A percentile compares a stretch with the other conserved stretches of the same genome.
These are phyloP conservation scores for Mythimna ferrago DNA, from an alignment of 2,888 invertebrate species.

Conservation along the genomic window DNA sequence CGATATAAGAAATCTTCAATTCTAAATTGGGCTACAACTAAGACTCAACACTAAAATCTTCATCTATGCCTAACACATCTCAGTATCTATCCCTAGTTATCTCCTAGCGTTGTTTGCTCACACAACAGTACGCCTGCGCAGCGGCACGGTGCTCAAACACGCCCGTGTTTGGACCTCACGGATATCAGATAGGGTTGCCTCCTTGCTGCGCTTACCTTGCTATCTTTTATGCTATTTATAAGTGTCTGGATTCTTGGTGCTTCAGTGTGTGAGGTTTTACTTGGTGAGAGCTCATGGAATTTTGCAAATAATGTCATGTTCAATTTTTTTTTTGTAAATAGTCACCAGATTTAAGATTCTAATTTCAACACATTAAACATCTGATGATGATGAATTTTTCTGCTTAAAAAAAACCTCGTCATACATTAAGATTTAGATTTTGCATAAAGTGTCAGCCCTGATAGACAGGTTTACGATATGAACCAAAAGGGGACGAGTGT, in stretches of 20 bases:
- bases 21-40: background rate
- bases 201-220: conserved; percentile 34
- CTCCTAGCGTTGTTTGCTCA: conserved; percentile 75
- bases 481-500: conserved; percentile 39
- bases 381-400: background rate
- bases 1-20: background rate
- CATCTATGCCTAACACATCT: conserved; percentile 17
- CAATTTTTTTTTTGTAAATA: no score
- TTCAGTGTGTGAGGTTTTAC: conserved; percentile 1
- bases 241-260: background rate
- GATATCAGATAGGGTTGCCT: conserved; percentile 78
- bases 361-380: background rate
- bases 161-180: conserved; percentile 77
- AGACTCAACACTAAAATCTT: conserved; percentile 6
- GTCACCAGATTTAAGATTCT: background rate
- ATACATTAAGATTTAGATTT: background rate
- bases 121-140: conserved; percentile 74
- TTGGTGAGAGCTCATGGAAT: background rate
- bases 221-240: conserved; percentile 24
- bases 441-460: conserved; percentile 33
- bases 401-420: background rate
- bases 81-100: conserved; percentile 66
- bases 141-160: conserved; percentile 78
- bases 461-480: conserved; percentile 46
- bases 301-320: background rate